phyloP scores from a whole-genome alignment of 2,113 vertebrate genomes.

The Odontophorus gujanensis region DNA sequence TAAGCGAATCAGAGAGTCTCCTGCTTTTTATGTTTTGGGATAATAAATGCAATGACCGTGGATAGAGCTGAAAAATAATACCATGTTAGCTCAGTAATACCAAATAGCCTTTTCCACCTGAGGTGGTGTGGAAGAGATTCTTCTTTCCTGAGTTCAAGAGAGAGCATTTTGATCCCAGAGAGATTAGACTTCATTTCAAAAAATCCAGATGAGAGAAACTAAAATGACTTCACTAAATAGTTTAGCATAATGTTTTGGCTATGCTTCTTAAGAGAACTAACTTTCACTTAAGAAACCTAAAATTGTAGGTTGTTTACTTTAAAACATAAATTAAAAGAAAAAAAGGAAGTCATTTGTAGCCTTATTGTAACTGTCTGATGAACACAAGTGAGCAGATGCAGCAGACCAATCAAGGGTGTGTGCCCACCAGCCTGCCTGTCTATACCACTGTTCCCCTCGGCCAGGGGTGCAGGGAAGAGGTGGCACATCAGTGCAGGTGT shows the following conservation, averaged over 20 bases:
- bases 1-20: neutral
- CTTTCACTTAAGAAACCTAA: neutral
- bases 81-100: neutral
- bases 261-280: neutral
- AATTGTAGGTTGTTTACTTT: neutral
- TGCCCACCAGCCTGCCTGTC: neutral
- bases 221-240: neutral
- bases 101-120: neutral
- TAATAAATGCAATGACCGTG: neutral
- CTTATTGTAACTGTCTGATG: constrained; percentile 53
- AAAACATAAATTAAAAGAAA: no score
- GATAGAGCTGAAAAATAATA: neutral
- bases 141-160: neutral
- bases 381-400: neutral
- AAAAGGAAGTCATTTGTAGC: neutral
- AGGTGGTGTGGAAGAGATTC: neutral
- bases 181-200: neutral
- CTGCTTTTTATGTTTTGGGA: neutral
- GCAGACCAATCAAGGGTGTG: neutral
- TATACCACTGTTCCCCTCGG: neutral
- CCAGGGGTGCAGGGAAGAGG: neutral
- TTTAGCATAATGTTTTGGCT: neutral
- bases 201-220: neutral
- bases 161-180: neutral
- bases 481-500: neutral